Percentiles rank a stretch among this genome's conserved stretches.
Evolutionary conservation across 2,888 invertebrate genomes (phyloP).

Genomic region (Drosophila antonietae): DNA sequence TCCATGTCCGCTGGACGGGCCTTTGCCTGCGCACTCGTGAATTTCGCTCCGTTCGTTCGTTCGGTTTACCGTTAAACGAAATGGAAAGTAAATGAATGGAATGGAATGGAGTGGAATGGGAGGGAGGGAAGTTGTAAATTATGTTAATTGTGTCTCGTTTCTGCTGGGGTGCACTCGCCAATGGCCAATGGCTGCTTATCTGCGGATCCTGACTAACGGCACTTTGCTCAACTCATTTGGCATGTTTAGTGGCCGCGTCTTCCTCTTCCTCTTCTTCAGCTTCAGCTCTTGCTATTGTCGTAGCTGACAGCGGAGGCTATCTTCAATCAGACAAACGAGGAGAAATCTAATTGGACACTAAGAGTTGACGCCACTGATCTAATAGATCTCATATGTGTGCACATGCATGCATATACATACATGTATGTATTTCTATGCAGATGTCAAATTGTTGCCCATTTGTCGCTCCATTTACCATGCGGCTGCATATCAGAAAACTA

Average conservation of each 20-base stretch:
- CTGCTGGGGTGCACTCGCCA: constrained; percentile 37
- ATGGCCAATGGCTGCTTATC: constrained; percentile 32
- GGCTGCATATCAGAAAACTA: constrained; percentile 18
- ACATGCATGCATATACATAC: background rate
- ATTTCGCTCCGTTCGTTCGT: constrained; percentile 59
- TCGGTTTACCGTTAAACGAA: constrained; percentile 73
- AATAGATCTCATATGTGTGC: background rate
- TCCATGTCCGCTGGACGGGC: constrained; percentile 42
- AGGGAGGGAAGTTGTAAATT: constrained; percentile 60
- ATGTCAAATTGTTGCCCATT: constrained; percentile 14
- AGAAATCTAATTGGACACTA: constrained; percentile 42
- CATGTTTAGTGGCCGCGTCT: constrained; percentile 37
- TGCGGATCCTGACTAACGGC: constrained; percentile 68
- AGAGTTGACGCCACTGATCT: constrained; percentile 5
- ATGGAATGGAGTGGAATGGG: background rate
- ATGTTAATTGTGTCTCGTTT: constrained; percentile 71
- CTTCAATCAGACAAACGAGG: constrained; percentile 44
- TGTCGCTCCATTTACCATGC: constrained; percentile 47
- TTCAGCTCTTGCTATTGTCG: constrained; percentile 17
- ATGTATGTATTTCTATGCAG: background rate
- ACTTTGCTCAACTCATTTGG: constrained; percentile 42
- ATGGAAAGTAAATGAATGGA: constrained; percentile 67
- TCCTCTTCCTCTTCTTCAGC: background rate
- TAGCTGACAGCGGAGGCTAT: constrained; percentile 45
- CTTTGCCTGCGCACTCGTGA: constrained; percentile 34